These are phyloP conservation scores for Criorhina ranunculi DNA, from an alignment of 2,888 invertebrate genomes.

Conservation along the genomic window DNA sequence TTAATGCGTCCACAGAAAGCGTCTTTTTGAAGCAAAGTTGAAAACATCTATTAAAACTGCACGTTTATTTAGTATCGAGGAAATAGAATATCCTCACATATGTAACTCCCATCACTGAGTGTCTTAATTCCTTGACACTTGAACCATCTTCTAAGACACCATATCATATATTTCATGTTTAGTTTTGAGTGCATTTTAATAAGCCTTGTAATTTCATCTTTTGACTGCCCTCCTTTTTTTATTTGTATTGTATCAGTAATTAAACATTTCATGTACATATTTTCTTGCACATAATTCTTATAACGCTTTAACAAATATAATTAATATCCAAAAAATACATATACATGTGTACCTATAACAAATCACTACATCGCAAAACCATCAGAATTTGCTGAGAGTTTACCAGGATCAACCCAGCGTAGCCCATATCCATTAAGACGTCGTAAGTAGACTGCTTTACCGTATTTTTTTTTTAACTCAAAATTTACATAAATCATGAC, in stretches of 20 bases:
- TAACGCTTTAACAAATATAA: slow-evolving; percentile 43
- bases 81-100: too few relatives aligned
- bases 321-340: slow-evolving; percentile 49
- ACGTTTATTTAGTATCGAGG: too few relatives aligned
- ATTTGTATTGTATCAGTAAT: slow-evolving; percentile 1
- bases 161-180: not conserved
- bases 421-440: slow-evolving; percentile 93
- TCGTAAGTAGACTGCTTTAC: slow-evolving; percentile 88
- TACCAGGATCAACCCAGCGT: slow-evolving; percentile 93
- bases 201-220: slow-evolving; percentile 1
- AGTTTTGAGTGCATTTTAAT: not conserved
- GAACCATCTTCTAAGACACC: not conserved
- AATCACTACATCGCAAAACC: slow-evolving; percentile 73
- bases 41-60: too few relatives aligned
- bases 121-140: too few relatives aligned
- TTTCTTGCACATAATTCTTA: slow-evolving; percentile 44
- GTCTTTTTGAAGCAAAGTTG: too few relatives aligned
- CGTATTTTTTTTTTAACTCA: slow-evolving; percentile 28
- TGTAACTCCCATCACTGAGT: too few relatives aligned
- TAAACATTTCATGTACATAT: slow-evolving; percentile 31
- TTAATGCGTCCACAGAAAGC: too few relatives aligned
- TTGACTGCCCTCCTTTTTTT: not conserved
- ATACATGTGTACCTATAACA: too few relatives aligned
- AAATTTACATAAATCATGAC: slow-evolving; percentile 53
- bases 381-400: slow-evolving; percentile 93